A percentile compares a stretch with the other conserved stretches of the same genome.
These are phyloP conservation scores for Criorhina ranunculi DNA, from an alignment of 2,888 invertebrate species.

Conservation along the genomic window DNA sequence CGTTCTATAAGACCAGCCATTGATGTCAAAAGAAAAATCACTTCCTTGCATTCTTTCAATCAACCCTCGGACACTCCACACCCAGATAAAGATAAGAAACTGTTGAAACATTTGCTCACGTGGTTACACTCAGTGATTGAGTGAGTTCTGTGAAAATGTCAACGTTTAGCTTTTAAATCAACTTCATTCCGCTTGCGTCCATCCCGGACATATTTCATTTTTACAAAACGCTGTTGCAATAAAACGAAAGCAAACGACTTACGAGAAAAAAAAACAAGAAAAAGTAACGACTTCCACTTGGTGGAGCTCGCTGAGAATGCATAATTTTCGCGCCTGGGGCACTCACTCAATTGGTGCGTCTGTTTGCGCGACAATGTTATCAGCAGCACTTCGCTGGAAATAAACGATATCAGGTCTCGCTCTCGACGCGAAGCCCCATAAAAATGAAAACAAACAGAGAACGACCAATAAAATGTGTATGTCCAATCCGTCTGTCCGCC, in stretches of 20 bases:
- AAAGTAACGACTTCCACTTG: background rate
- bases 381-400: constrained; percentile 58
- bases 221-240: background rate
- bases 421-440: constrained; percentile 8
- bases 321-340: constrained; percentile 18
- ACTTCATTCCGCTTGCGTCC: background rate
- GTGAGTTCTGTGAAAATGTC: constrained; percentile 9
- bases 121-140: constrained; percentile 12
- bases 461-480: constrained; percentile 19
- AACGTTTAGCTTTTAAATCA: constrained; percentile 7
- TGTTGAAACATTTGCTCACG: constrained; percentile 16
- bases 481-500: constrained; percentile 2
- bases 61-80: background rate
- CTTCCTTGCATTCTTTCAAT: too few species aligned
- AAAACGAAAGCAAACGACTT: background rate
- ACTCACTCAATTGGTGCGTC: constrained; percentile 46
- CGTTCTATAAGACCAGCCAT: too few species aligned
- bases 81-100: constrained; percentile 14
- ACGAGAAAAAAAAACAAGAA: background rate
- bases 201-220: background rate
- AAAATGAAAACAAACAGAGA: constrained; percentile 45
- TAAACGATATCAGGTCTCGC: constrained; percentile 52
- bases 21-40: too few species aligned
- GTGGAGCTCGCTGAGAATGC: constrained; percentile 21
- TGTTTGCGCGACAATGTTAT: constrained; percentile 50